These are phyloP conservation scores for Hippocampus abdominalis DNA, from an alignment of 2,113 vertebrate genomes.

Conservation along the genomic window DNA sequence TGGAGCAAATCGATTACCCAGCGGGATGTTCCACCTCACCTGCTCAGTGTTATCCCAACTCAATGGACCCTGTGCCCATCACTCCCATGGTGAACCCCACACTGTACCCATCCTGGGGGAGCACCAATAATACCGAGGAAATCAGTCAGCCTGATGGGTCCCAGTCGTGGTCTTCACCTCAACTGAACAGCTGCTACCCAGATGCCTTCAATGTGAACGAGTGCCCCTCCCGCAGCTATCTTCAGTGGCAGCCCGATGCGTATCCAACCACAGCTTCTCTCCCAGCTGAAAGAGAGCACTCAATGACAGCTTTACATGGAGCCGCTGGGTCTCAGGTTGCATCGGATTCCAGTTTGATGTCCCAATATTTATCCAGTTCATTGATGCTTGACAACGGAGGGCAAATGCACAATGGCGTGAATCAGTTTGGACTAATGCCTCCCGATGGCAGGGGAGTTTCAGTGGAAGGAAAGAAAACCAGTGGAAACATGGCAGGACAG, in stretches of 20 bases:
- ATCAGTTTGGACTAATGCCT: slow-evolving; percentile 69
- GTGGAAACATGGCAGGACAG: slow-evolving; percentile 42
- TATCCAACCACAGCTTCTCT: slow-evolving; percentile 51
- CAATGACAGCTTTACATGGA: slow-evolving; percentile 51
- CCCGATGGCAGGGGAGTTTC: slow-evolving; percentile 49
- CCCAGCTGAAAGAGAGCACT: slow-evolving; percentile 57
- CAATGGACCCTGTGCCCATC: slow-evolving; percentile 75
- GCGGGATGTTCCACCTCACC: slow-evolving; percentile 54
- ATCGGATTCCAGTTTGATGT: slow-evolving; percentile 72
- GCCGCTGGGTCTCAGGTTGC: slow-evolving; percentile 43
- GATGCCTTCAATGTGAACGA: slow-evolving; percentile 63
- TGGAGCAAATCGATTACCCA: slow-evolving; percentile 58
- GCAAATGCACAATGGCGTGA: slow-evolving; percentile 69
- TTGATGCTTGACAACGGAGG: slow-evolving; percentile 73
- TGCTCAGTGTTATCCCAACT: slow-evolving; percentile 63
- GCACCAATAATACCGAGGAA: slow-evolving; percentile 44
- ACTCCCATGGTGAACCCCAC: slow-evolving; percentile 75
- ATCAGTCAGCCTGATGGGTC: slow-evolving; percentile 65
- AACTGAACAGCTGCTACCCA: slow-evolving; percentile 66
- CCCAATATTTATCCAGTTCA: slow-evolving; percentile 75
- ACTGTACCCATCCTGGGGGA: slow-evolving; percentile 75
- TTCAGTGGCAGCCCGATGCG: slow-evolving; percentile 61
- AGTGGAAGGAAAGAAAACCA: slow-evolving; percentile 53
- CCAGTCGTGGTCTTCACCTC: slow-evolving; percentile 67
- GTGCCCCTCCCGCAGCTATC: slow-evolving; percentile 59